A percentile compares a stretch with the other conserved stretches of the same genome.
Conservation (phyloP, 2,797 vertebrate genomes). For the Sebastolobus altivelis region DNA sequence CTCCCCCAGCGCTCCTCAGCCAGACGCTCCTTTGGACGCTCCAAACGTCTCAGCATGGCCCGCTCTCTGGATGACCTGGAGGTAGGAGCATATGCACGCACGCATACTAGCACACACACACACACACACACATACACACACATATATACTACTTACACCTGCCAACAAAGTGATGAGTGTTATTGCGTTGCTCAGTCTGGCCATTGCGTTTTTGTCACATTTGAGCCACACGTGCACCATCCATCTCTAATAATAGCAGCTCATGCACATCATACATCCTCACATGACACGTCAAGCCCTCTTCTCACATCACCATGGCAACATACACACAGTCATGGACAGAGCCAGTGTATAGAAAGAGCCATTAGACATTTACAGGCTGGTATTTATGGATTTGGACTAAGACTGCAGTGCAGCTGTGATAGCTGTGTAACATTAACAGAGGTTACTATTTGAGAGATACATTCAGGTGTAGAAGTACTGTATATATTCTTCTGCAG, state of each 20-base stretch:
- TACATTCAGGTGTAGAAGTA: not conserved
- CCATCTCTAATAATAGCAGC: constrained; percentile 64
- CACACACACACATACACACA: not conserved
- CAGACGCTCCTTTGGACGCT: constrained; percentile 92
- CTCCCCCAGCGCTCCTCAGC: constrained; percentile 87
- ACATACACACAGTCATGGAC: constrained; percentile 40
- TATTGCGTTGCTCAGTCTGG: not conserved
- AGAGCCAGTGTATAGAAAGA: constrained; percentile 13
- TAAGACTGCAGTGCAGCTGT: not conserved
- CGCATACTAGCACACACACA: not conserved
- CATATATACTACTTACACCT: not conserved
- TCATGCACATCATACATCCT: constrained; percentile 49
- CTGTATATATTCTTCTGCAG: not conserved
- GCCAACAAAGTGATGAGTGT: not conserved
- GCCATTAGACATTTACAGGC: not conserved
- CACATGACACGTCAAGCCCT: constrained; percentile 52
- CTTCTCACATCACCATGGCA: constrained; percentile 62
- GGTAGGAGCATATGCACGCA: constrained; percentile 78
- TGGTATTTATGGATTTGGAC: not conserved
- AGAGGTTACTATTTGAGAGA: not conserved
- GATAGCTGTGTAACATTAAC: not conserved
- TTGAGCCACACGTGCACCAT: constrained; percentile 50
- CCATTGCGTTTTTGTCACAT: constrained; percentile 40
- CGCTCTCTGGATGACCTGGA: constrained; percentile 96
- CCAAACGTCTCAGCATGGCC: constrained; percentile 93